These are phyloP conservation scores for Peribatodes rhomboidaria DNA, from an alignment of 2,888 invertebrate genomes.

Conservation along the genomic window DNA sequence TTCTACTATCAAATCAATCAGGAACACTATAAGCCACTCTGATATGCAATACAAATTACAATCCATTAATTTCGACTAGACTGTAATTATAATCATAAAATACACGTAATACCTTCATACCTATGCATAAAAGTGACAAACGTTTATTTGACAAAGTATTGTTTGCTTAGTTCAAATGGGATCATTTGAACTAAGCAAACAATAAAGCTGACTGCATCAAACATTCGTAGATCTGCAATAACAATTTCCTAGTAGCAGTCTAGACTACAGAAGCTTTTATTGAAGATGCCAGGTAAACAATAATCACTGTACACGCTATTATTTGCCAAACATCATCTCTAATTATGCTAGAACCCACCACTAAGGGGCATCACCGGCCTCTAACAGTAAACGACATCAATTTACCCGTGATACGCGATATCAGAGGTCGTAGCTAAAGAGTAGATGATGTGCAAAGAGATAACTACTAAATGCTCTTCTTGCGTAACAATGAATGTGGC, in stretches of 20 bases:
- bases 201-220: no score
- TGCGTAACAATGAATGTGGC: not conserved
- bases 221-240: no score
- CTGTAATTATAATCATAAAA: no score
- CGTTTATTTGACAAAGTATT: no score
- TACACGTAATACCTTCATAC: no score
- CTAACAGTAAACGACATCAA: slow-evolving; percentile 26
- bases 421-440: slow-evolving; percentile 19
- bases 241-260: not conserved
- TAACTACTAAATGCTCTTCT: not conserved
- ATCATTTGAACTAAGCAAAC: no score
- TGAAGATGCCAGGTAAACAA: not conserved
- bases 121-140: no score
- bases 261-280: not conserved
- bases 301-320: slow-evolving; percentile 3
- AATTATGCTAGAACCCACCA: slow-evolving; percentile 18
- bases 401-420: slow-evolving; percentile 37
- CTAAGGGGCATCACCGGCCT: slow-evolving; percentile 28
- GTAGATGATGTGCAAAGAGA: not conserved
- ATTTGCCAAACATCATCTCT: slow-evolving; percentile 18
- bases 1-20: no score
- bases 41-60: no score
- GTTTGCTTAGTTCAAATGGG: no score
- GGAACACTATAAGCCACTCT: no score
- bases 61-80: no score